These are phyloP conservation scores for Anthophora plumipes DNA, from an alignment of 2,888 invertebrate species.

Conservation along the genomic window DNA sequence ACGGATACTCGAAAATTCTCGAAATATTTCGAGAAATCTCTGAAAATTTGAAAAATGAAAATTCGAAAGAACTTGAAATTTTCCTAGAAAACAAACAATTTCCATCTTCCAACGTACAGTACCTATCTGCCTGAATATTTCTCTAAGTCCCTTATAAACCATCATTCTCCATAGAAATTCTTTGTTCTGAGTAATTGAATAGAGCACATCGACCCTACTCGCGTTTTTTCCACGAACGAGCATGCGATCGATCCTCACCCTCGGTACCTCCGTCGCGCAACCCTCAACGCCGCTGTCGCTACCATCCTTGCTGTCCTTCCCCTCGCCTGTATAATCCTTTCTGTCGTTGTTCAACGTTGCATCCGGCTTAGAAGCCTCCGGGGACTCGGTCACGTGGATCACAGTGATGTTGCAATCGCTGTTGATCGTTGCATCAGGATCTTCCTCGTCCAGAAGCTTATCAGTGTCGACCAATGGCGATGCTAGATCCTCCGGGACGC, in stretches of 20 bases:
- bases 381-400: conserved; percentile 76
- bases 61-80: too few relatives aligned
- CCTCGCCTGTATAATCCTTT: conserved; percentile 74
- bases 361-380: conserved; percentile 56
- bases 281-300: conserved; percentile 94
- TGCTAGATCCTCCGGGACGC: conserved; percentile 80
- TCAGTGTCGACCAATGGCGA: conserved; percentile 72
- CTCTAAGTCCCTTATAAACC: neutral
- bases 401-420: conserved; percentile 82
- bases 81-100: too few relatives aligned
- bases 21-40: too few relatives aligned
- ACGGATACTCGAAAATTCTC: too few relatives aligned
- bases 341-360: conserved; percentile 54
- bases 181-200: conserved; percentile 16
- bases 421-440: conserved; percentile 75
- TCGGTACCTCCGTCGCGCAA: conserved; percentile 84
- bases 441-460: conserved; percentile 66
- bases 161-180: neutral
- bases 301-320: conserved; percentile 86
- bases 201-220: conserved; percentile 9
- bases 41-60: too few relatives aligned
- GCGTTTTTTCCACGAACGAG: neutral
- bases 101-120: too few relatives aligned
- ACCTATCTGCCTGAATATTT: too few relatives aligned
- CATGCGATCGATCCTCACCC: conserved; percentile 75